Evolutionary conservation across 2,888 invertebrate genomes (phyloP).

Genomic region (Allolobophora icterica): DNA sequence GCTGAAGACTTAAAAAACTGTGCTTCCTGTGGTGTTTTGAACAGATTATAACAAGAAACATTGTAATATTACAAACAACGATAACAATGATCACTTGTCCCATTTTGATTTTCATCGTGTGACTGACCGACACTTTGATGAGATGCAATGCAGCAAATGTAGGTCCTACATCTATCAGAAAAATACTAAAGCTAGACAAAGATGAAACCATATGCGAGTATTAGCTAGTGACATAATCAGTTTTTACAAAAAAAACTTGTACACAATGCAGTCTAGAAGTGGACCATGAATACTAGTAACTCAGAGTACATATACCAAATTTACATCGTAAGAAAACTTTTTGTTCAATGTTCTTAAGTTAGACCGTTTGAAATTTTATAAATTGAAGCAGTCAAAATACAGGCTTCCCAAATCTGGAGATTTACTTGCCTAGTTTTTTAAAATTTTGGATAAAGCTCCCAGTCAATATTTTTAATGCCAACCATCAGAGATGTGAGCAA

Average conservation of each 20-base stretch:
- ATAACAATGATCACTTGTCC: too few species aligned
- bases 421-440: not conserved
- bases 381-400: not conserved
- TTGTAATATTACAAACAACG: too few species aligned
- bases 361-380: not conserved
- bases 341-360: not conserved
- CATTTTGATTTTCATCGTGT: too few species aligned
- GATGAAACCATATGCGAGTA: not conserved
- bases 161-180: too few species aligned
- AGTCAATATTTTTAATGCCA: not conserved
- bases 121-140: too few species aligned
- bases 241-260: not conserved
- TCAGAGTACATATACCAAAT: not conserved
- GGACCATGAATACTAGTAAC: not conserved
- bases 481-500: conserved; percentile 5
- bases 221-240: not conserved
- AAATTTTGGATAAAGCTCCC: not conserved
- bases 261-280: conserved; percentile 11
- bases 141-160: too few species aligned
- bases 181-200: too few species aligned
- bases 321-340: not conserved
- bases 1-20: too few species aligned
- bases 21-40: too few species aligned
- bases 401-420: not conserved
- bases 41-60: too few species aligned